phyloP scores from a whole-genome alignment of 2,888 invertebrate species.

The Glomeris marginata region DNA sequence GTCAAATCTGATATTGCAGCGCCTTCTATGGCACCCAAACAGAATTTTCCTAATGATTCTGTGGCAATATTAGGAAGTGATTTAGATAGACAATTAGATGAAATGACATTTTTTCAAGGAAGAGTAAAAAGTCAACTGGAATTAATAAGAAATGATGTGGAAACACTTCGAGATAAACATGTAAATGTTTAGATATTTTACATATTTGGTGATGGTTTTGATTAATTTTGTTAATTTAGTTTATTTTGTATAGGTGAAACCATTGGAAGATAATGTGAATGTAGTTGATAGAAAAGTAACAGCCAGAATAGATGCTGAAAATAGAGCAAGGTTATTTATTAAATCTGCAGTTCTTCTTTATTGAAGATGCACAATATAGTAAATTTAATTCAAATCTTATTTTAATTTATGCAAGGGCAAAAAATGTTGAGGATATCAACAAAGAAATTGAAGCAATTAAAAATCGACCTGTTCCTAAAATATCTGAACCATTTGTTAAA shows the following conservation, averaged over 20 bases:
- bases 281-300: constrained; percentile 3
- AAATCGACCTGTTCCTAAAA: not conserved
- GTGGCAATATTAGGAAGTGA: constrained; percentile 17
- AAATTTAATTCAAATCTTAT: not conserved
- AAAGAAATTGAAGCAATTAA: constrained; percentile 4
- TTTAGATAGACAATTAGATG: constrained; percentile 18
- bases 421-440: not conserved
- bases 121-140: constrained; percentile 20
- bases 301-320: constrained; percentile 7
- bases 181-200: not conserved
- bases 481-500: not conserved
- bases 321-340: not conserved
- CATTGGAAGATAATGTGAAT: not conserved
- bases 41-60: too few species aligned
- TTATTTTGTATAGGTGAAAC: not conserved
- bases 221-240: not conserved
- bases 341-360: not conserved
- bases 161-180: not conserved
- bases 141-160: constrained; percentile 14
- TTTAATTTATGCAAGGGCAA: not conserved
- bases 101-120: constrained; percentile 18
- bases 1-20: not conserved
- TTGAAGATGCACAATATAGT: too few species aligned
- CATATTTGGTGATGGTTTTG: too few species aligned
- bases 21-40: too few species aligned